Conservation (phyloP, 2,113 vertebrate species). For the Rallus limicola region DNA sequence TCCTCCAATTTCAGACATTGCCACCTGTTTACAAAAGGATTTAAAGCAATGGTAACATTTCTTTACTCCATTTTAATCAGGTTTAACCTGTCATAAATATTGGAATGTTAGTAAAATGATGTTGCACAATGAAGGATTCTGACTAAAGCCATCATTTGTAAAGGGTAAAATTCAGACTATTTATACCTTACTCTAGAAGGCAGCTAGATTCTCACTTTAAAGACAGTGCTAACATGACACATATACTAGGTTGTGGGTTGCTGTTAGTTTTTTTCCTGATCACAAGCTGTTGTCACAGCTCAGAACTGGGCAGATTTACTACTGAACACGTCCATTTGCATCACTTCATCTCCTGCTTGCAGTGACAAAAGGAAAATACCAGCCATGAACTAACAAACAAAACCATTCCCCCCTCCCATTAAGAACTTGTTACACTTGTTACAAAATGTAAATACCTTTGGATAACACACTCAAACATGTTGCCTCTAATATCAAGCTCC, state of each 20-base stretch:
- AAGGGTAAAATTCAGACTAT: neutral
- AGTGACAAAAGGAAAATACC: neutral
- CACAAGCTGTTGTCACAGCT: neutral
- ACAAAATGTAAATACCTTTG: neutral
- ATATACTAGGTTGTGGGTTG: neutral
- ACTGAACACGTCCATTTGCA: neutral
- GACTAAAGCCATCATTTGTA: neutral
- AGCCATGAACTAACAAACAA: neutral
- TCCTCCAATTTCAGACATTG: neutral
- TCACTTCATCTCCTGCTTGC: neutral
- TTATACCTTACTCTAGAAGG: neutral
- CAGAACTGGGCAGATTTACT: neutral
- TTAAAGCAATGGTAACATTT: neutral
- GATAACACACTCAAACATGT: neutral
- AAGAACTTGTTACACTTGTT: neutral
- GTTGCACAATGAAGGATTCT: neutral
- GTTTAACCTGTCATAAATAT: neutral
- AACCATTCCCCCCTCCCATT: neutral
- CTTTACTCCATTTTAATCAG: neutral
- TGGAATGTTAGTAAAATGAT: neutral
- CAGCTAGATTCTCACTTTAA: neutral
- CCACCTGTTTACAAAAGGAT: neutral
- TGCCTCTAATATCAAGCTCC: neutral
- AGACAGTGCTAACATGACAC: neutral
- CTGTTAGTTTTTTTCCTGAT: neutral